A percentile compares a stretch with the other conserved stretches of the same genome.
These are phyloP conservation scores for Buathra laborator DNA, from an alignment of 2,888 invertebrate species.

Conservation along the genomic window DNA sequence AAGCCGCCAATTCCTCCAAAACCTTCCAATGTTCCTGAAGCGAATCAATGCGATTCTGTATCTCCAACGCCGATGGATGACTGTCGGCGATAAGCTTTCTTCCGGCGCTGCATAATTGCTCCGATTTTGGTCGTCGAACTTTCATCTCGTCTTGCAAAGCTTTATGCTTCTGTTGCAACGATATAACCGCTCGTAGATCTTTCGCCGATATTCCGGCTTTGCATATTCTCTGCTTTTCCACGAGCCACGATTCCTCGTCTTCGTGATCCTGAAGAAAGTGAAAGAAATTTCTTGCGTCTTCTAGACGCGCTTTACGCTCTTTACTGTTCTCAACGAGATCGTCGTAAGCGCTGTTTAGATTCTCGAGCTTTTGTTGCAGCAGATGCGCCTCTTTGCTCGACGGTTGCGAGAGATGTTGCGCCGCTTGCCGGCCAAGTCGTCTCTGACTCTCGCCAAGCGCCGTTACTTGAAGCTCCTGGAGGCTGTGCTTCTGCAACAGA, in stretches of 20 bases:
- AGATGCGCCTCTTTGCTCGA: slow-evolving; percentile 85
- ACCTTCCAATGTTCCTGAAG: slow-evolving; percentile 95
- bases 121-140: slow-evolving; percentile 90
- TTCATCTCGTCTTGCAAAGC: slow-evolving; percentile 95
- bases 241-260: slow-evolving; percentile 98
- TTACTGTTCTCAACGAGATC: slow-evolving; percentile 91
- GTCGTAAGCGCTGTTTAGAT: slow-evolving; percentile 92
- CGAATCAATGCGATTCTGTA: slow-evolving; percentile 92
- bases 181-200: slow-evolving; percentile 95
- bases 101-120: slow-evolving; percentile 91
- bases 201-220: slow-evolving; percentile 97
- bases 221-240: slow-evolving; percentile 97
- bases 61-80: slow-evolving; percentile 93
- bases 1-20: slow-evolving; percentile 93
- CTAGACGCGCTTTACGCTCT: slow-evolving; percentile 93
- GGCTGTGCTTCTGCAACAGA: slow-evolving; percentile 95
- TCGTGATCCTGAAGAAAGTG: slow-evolving; percentile 99
- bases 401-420: slow-evolving; percentile 79
- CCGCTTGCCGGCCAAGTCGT: slow-evolving; percentile 90
- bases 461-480: slow-evolving; percentile 94
- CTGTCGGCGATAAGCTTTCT: slow-evolving; percentile 91
- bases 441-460: slow-evolving; percentile 95
- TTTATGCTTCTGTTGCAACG: slow-evolving; percentile 97
- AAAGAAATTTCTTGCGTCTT: slow-evolving; percentile 97
- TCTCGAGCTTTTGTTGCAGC: slow-evolving; percentile 90